Evolutionary conservation across 2,113 vertebrate species (phyloP).

Genomic region (Melospiza georgiana): DNA sequence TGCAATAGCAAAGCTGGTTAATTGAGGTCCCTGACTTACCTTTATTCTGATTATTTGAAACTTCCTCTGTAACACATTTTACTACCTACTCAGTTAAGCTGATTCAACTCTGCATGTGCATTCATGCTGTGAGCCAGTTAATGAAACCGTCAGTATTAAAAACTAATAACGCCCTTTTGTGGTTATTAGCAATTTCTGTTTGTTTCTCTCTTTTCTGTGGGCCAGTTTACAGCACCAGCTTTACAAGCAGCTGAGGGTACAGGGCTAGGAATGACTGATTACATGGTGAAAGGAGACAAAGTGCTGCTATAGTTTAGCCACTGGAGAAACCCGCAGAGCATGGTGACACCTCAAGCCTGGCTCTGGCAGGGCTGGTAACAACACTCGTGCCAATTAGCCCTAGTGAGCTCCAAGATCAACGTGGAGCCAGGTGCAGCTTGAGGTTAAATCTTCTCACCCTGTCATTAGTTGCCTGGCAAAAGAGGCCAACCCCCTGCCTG

Average conservation of each 20-base stretch:
- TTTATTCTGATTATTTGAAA: background rate
- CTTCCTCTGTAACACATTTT: background rate
- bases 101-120: background rate
- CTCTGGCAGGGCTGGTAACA: background rate
- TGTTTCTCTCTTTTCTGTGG: background rate
- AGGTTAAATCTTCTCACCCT: background rate
- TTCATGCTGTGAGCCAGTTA: background rate
- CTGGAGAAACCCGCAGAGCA: fast-evolving
- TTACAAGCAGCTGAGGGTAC: background rate
- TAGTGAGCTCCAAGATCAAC: background rate
- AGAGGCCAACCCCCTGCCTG: background rate
- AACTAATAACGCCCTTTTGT: background rate
- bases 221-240: background rate
- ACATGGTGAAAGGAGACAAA: background rate
- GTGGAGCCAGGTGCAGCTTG: background rate
- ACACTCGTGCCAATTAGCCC: background rate
- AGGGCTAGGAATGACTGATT: background rate
- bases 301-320: background rate
- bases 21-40: background rate
- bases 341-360: fast-evolving
- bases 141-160: background rate
- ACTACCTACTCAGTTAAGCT: background rate
- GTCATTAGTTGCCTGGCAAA: background rate
- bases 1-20: background rate
- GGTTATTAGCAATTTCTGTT: background rate